These are phyloP conservation scores for Rhinolophus ferrumequinum DNA, from an alignment of 2,113 vertebrate genomes.

Conservation along the genomic window DNA sequence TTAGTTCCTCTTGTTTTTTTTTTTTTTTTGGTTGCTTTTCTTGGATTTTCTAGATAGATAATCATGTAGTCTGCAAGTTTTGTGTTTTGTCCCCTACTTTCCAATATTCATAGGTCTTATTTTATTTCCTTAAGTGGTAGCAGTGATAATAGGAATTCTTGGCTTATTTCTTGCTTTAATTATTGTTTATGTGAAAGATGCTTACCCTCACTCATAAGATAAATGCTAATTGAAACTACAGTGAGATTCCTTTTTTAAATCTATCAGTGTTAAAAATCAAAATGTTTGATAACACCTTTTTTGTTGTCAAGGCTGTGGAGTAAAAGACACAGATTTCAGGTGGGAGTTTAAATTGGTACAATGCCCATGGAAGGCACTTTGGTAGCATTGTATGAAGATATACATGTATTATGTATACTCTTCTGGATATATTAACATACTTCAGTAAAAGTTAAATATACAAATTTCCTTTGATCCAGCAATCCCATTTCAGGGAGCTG, in stretches of 20 bases:
- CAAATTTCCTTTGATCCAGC: slow-evolving; percentile 36
- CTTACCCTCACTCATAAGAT: slow-evolving; percentile 51
- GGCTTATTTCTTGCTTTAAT: slow-evolving; percentile 57
- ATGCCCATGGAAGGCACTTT: slow-evolving; percentile 30
- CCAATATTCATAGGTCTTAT: neutral
- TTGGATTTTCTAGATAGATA: slow-evolving; percentile 30
- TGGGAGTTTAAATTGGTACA: slow-evolving; percentile 57
- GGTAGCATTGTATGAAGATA: slow-evolving; percentile 35
- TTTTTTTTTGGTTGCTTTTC: slow-evolving; percentile 25
- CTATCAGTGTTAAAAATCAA: slow-evolving; percentile 50
- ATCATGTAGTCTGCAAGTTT: neutral
- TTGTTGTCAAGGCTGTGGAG: slow-evolving; percentile 33
- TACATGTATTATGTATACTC: neutral
- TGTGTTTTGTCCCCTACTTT: slow-evolving; percentile 37
- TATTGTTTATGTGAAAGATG: slow-evolving; percentile 45
- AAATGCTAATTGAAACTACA: slow-evolving; percentile 57
- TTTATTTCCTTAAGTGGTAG: slow-evolving; percentile 47
- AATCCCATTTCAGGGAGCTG: neutral
- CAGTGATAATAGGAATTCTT: slow-evolving; percentile 28
- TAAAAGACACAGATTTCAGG: slow-evolving; percentile 29
- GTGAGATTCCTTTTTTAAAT: slow-evolving; percentile 41
- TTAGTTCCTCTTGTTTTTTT: slow-evolving; percentile 25
- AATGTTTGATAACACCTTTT: slow-evolving; percentile 38
- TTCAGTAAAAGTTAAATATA: slow-evolving; percentile 40
- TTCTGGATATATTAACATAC: slow-evolving; percentile 39